Evolutionary conservation across 1,140 invertebrate species (phyloP).

Genomic region (Drosophila repleta): DNA sequence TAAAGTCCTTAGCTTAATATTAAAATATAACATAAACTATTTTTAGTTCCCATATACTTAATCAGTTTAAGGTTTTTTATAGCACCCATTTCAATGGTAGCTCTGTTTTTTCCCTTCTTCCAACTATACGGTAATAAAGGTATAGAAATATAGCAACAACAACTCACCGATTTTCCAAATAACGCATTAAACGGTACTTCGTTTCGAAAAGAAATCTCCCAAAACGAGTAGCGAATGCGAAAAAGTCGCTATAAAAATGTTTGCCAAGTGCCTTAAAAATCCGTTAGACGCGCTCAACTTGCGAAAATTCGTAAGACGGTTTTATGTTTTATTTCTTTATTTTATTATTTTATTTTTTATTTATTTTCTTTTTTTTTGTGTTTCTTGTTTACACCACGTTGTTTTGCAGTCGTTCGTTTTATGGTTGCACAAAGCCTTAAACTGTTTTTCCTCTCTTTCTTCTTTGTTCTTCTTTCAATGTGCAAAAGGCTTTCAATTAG

Average conservation of each 20-base stretch:
- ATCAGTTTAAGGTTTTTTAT: no score
- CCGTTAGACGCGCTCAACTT: slow-evolving; percentile 67
- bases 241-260: slow-evolving; percentile 52
- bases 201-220: not conserved
- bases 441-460: slow-evolving; percentile 3
- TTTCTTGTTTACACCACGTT: slow-evolving; percentile 15
- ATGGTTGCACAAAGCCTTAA: slow-evolving; percentile 30
- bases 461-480: slow-evolving; percentile 10
- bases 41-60: no score
- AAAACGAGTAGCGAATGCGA: slow-evolving; percentile 17
- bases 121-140: not conserved
- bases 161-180: slow-evolving; percentile 29
- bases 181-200: slow-evolving; percentile 12
- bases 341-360: slow-evolving; percentile 15
- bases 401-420: slow-evolving; percentile 39
- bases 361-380: slow-evolving; percentile 22
- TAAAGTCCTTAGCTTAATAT: no score
- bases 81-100: no score
- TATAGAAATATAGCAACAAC: not conserved
- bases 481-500: slow-evolving; percentile 24
- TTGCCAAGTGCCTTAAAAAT: slow-evolving; percentile 57
- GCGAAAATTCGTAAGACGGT: slow-evolving; percentile 67
- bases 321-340: slow-evolving; percentile 55
- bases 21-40: no score
- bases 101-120: not conserved